A percentile compares a stretch with the other conserved stretches of the same genome.
Conservation (phyloP, 2,888 invertebrate genomes). For the Mactromeris polynyma region DNA sequence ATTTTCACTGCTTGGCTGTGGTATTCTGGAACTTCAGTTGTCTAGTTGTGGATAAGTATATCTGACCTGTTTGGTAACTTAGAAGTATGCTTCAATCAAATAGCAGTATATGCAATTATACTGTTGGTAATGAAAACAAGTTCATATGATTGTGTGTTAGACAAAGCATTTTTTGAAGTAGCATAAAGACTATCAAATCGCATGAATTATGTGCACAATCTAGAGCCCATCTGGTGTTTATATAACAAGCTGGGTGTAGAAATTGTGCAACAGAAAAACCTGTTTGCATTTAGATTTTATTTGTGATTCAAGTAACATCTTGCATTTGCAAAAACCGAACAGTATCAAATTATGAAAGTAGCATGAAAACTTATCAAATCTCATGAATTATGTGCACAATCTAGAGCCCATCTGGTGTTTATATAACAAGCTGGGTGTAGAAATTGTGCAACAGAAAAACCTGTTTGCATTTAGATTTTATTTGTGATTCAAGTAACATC, state of each 20-base stretch:
- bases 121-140: too few relatives aligned
- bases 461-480: not conserved
- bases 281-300: not conserved
- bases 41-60: too few relatives aligned
- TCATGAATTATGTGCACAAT: slow-evolving; percentile 42
- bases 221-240: slow-evolving; percentile 54
- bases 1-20: too few relatives aligned
- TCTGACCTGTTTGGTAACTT: too few relatives aligned
- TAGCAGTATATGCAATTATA: too few relatives aligned
- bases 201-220: slow-evolving; percentile 47
- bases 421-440: slow-evolving; percentile 58
- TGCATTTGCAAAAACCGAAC: not conserved
- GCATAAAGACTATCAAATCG: not conserved
- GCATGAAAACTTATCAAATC: not conserved
- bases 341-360: not conserved
- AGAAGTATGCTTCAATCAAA: too few relatives aligned
- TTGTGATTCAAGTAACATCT: not conserved
- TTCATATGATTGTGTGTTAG: too few relatives aligned
- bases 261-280: slow-evolving; percentile 59
- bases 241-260: slow-evolving; percentile 61
- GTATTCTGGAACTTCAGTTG: too few relatives aligned
- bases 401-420: slow-evolving; percentile 57
- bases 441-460: slow-evolving; percentile 62
- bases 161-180: too few relatives aligned
- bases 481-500: not conserved